Evolutionary conservation across 2,888 invertebrate genomes (phyloP).

Genomic region (Elysia crispata): DNA sequence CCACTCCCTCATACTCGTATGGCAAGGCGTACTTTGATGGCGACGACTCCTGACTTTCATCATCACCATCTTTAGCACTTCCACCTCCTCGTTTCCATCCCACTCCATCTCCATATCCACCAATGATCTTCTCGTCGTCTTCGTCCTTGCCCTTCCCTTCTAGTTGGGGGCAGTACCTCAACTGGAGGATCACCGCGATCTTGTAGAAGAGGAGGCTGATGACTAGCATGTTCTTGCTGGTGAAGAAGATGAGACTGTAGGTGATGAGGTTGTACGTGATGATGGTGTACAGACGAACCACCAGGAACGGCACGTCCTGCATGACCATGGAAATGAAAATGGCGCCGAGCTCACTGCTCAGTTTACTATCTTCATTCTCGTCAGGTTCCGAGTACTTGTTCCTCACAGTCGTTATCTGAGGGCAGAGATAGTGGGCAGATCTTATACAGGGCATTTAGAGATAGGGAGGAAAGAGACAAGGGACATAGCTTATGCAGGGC

Average conservation of each 20-base stretch:
- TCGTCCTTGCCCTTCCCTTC: not conserved
- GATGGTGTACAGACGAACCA: slow-evolving; percentile 68
- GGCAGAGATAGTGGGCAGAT: not conserved
- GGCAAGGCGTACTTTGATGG: not conserved
- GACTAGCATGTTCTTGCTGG: slow-evolving; percentile 64
- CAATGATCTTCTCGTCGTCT: not conserved
- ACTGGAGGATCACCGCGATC: slow-evolving; percentile 54
- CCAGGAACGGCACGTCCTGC: slow-evolving; percentile 79
- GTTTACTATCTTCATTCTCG: slow-evolving; percentile 42
- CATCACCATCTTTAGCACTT: not conserved
- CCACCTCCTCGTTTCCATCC: not conserved
- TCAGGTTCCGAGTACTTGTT: slow-evolving; percentile 23
- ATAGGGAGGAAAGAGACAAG: no score
- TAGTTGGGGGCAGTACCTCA: slow-evolving; percentile 50
- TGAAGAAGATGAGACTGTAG: slow-evolving; percentile 72
- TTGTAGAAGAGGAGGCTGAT: slow-evolving; percentile 60
- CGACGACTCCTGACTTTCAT: not conserved
- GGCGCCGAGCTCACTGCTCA: slow-evolving; percentile 76
- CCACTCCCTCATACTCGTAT: no score
- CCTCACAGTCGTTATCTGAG: slow-evolving; percentile 12
- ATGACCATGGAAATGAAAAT: slow-evolving; percentile 77
- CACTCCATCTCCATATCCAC: not conserved
- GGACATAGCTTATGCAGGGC: no score
- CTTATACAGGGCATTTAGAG: no score
- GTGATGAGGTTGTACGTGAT: slow-evolving; percentile 65